A percentile compares a stretch with the other conserved stretches of the same genome.
Conservation (phyloP, 1,140 invertebrate genomes). For the Cardiocondyla obscurior region DNA sequence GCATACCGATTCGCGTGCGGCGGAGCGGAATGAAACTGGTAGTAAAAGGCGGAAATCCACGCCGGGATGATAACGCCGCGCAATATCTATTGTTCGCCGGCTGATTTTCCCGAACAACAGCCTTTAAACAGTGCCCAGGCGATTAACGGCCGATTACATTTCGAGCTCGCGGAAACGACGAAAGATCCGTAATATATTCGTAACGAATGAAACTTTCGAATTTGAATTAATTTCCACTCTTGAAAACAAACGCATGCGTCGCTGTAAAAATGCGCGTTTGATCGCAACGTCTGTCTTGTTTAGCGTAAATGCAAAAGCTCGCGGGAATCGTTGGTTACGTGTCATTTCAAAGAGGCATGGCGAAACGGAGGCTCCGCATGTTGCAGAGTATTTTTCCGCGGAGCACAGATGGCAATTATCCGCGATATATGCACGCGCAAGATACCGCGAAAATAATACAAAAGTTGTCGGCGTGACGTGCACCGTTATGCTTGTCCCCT, state of each 20-base stretch:
- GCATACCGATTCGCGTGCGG: slow-evolving; percentile 12
- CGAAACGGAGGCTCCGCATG: background rate
- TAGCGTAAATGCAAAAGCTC: background rate
- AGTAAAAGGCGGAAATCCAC: slow-evolving; percentile 39
- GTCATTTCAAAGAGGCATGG: background rate
- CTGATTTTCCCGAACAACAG: slow-evolving; percentile 11
- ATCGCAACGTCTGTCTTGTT: background rate
- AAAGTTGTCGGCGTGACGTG: slow-evolving; percentile 23
- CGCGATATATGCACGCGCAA: background rate
- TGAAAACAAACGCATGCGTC: too few relatives aligned
- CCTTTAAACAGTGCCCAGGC: background rate
- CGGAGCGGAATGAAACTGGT: background rate
- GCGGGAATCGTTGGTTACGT: background rate
- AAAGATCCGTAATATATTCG: background rate
- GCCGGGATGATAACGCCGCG: background rate
- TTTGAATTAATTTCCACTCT: background rate
- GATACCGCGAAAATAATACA: slow-evolving; percentile 17
- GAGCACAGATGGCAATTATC: slow-evolving; percentile 24
- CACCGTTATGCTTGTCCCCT: slow-evolving; percentile 28
- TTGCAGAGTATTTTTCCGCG: slow-evolving; percentile 24
- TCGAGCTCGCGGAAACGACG: background rate
- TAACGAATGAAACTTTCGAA: background rate
- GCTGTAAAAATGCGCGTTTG: background rate
- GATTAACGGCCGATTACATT: background rate
- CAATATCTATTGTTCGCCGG: slow-evolving; percentile 1